Conservation (phyloP, 2,797 vertebrate genomes). For the Astyanax mexicanus region DNA sequence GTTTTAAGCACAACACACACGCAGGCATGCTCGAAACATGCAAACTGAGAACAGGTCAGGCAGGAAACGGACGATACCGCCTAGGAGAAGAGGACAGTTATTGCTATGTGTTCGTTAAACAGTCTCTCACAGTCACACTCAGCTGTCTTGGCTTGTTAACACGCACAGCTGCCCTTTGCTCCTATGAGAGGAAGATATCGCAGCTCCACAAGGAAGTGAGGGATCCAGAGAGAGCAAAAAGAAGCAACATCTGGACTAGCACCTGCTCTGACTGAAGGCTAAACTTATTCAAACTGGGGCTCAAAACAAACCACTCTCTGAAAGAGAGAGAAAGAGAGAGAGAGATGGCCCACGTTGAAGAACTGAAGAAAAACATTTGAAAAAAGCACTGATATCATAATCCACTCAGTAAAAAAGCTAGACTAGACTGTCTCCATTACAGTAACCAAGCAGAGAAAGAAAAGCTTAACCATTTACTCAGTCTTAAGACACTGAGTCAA, state of each 20-base stretch:
- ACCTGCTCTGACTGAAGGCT: constrained; percentile 62
- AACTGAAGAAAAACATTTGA: neutral
- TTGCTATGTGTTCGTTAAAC: constrained; percentile 65
- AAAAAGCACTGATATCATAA: too few relatives aligned
- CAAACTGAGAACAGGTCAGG: constrained; percentile 26
- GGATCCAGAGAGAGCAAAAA: constrained; percentile 54
- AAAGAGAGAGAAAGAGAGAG: too few relatives aligned
- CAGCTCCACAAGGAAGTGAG: constrained; percentile 46
- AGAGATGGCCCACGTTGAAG: neutral
- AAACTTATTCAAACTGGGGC: constrained; percentile 2
- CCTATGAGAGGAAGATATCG: constrained; percentile 68
- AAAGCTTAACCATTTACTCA: constrained; percentile 51
- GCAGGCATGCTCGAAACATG: neutral
- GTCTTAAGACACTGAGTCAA: constrained; percentile 37
- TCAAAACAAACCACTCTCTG: constrained; percentile 45
- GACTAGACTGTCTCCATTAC: neutral
- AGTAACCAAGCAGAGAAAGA: constrained; percentile 20
- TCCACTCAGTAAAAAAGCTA: too few relatives aligned
- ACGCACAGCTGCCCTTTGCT: constrained; percentile 77
- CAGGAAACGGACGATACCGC: constrained; percentile 56
- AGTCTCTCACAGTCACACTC: constrained; percentile 65
- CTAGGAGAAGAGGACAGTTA: constrained; percentile 68
- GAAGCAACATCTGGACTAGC: constrained; percentile 74
- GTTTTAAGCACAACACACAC: constrained; percentile 7
- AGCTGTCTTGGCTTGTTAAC: constrained; percentile 77